Evolutionary conservation across 2,888 invertebrate species (phyloP), one percentile per base, ranked within the genome.

Genomic region (Plebejus anna): DNA sequence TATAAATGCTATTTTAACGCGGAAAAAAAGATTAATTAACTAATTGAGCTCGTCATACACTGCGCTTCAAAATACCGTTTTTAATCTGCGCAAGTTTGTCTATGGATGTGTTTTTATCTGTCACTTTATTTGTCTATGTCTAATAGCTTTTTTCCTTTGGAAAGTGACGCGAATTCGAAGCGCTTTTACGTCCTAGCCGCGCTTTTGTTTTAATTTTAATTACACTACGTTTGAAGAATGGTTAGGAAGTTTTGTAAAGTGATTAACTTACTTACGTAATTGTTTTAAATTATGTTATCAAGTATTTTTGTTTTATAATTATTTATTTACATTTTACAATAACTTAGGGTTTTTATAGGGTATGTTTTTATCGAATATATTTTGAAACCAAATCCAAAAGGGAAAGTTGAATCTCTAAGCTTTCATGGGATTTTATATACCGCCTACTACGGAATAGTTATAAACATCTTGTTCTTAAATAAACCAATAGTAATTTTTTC

Each of bases 21-120:
- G 90, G 92, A 90, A 92, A 93, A 92, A 93, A 92, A 92, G 90
- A 92, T 92, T 93, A 93, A 93, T 93, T 93, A 93, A 91, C 92
- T 93, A 93, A 94, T 93, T 93, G 94, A 92, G 89, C 88, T 87
- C 85, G 84, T 84, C 84, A 84, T 83, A 83, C 81, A 79, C 77
- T 80, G 79, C 79, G 78, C 77, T 79, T 79, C 76, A 82, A 80
- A 76, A 70, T 76, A 77, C 75, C 75, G 75, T 78, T 79, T 76
- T 79, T 79, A 78, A 81, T 80, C 80, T 78, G 76, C 79, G 78
- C 79, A 78, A 78, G 76, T 76, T 76, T 71, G 70, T 76, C 76
- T 76, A 76, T 76, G 76, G 73, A 55, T 73, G 73, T 55, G 73
- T 73, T 73, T 73, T 73, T 73, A 73, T 73, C 73, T 55, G 73